Base-by-base conservation (phyloP, 2,888 invertebrate species). In the Carterocephalus palaemon region DNA sequence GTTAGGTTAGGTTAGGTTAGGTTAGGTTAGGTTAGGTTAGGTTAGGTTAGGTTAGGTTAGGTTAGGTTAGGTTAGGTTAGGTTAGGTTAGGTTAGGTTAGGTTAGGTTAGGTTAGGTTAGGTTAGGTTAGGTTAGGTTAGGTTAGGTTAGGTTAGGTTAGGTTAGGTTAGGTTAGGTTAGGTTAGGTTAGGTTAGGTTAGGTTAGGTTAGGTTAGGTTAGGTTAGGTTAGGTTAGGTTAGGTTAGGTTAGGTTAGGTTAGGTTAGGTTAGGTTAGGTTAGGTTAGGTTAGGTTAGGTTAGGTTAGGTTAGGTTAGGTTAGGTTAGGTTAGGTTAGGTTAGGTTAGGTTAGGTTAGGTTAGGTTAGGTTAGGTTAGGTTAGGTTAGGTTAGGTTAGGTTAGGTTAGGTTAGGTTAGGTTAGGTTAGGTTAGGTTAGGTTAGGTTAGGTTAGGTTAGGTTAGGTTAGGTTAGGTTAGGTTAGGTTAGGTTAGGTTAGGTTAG, bases 11-110 rank as follows among this genome's bases (percentile, higher is more conserved):
- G 24, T 24, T 24, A 9, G 24, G 24, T 8, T 24, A 9, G 24
- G 24, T 24, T 24, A 10, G 24, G 24, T 23, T 23, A n/a, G 23
- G 23, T 6, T 23, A n/a, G 24, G 24, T 24, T 24, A 10, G 24
- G 24, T 24, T 24, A 9, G 24, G 24, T 8, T 24, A 9, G 24
- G 24, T 24, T 24, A 10, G 23, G 23, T 23, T 23, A n/a, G 23
- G 23, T 6, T 23, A n/a, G 24, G 24, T 24, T 24, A 10, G 9
- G 24, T 23, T 23, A n/a, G 23, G 23, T 6, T 23, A n/a, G 23
- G 23, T 23, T 23, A 8, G 24, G 24, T 24, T 24, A 4, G 24
- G 24, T 8, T 24, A 9, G 24, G 24, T 24, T 24, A 10, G 24
- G 24, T 24, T 24, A 4, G 24, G 24, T 8, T 24, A 9, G 24